phyloP scores from a whole-genome alignment of 2,113 vertebrate genomes.

The Thamnaconus septentrionalis region DNA sequence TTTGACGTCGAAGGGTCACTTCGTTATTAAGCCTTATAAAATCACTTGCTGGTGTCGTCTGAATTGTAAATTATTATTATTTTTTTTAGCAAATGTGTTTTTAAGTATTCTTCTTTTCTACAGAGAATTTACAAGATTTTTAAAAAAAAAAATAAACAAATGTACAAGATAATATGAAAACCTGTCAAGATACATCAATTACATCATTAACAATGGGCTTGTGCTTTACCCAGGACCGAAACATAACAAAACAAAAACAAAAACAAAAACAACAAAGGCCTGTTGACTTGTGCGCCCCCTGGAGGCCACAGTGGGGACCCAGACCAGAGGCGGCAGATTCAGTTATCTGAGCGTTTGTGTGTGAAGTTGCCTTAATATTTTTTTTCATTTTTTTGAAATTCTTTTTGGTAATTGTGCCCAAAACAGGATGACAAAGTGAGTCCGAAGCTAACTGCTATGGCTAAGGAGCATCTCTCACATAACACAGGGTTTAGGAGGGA shows the following conservation, averaged over 20 bases:
- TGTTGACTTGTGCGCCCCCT: constrained; percentile 48
- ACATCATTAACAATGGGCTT: constrained; percentile 95
- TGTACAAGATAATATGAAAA: constrained; percentile 99
- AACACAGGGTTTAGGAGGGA: not conserved
- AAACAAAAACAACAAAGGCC: constrained; percentile 15
- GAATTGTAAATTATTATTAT: constrained; percentile 80
- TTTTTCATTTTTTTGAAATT: constrained; percentile 67
- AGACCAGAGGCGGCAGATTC: constrained; percentile 48
- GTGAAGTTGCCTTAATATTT: constrained; percentile 80
- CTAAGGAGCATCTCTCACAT: constrained; percentile 59
- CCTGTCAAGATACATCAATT: constrained; percentile 89
- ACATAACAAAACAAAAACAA: not conserved
- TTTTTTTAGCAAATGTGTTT: constrained; percentile 88
- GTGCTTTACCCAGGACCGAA: constrained; percentile 82
- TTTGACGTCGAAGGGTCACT: constrained; percentile 63
- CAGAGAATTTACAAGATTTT: constrained; percentile 95
- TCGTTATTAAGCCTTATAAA: constrained; percentile 85
- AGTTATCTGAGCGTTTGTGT: constrained; percentile 73
- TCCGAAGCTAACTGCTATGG: constrained; percentile 56
- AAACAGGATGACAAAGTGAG: constrained; percentile 45
- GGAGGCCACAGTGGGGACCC: constrained; percentile 29
- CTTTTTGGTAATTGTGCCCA: constrained; percentile 83
- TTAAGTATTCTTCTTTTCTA: constrained; percentile 72
- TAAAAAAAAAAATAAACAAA: constrained; percentile 91
- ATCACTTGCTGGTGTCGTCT: constrained; percentile 92